Conservation (phyloP, 2,113 vertebrate species). For the Vulpes ferrilata region DNA sequence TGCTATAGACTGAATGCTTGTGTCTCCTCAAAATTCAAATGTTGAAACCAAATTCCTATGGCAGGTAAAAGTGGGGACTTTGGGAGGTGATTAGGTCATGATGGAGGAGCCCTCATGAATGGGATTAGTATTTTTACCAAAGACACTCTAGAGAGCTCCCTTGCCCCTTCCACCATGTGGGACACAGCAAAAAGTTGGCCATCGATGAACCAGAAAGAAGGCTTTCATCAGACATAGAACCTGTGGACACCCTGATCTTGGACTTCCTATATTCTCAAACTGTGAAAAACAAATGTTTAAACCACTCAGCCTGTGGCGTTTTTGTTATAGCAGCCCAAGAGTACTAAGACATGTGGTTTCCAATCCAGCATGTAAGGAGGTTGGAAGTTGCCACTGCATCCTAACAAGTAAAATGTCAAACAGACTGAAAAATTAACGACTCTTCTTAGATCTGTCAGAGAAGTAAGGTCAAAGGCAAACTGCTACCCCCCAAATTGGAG, state of each 20-base stretch:
- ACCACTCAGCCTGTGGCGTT: background rate
- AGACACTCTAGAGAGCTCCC: background rate
- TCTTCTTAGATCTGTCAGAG: background rate
- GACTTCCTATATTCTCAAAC: background rate
- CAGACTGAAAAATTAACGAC: background rate
- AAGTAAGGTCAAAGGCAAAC: background rate
- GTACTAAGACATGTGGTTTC: background rate
- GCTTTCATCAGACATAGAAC: background rate
- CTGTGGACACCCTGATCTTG: background rate
- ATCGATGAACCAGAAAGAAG: background rate
- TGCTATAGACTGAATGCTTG: background rate
- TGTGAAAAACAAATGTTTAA: background rate
- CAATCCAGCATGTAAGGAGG: background rate
- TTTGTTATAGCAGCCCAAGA: background rate
- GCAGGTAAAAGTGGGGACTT: background rate
- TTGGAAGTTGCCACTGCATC: background rate
- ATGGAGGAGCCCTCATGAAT: background rate
- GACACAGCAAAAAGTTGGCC: background rate
- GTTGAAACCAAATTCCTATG: background rate
- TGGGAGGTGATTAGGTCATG: background rate
- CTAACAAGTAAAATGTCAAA: slow-evolving; percentile 17
- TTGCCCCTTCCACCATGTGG: background rate
- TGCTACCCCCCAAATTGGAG: background rate
- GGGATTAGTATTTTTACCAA: background rate
- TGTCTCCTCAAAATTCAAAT: background rate